Base-by-base conservation (phyloP, 1,140 invertebrate species). In the Laodelphax striatellus region DNA sequence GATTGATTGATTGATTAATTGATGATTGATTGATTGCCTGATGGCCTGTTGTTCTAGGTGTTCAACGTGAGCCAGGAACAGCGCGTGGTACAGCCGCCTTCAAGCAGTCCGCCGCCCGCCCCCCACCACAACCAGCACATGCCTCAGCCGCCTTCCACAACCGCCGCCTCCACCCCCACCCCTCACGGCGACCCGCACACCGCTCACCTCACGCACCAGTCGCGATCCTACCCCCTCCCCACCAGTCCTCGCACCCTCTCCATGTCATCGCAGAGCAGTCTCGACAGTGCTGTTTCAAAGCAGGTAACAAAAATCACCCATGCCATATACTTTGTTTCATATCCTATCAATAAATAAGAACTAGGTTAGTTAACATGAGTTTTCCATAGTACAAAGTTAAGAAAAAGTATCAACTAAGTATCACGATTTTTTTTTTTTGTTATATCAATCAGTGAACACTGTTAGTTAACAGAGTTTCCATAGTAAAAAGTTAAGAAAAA, bases 231-330 rank as follows among this genome's bases (percentile, higher is more conserved):
- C 60, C 77, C 78, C 1, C 66, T 66, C 54, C 67, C 63, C 57
- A 63, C 61, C 54, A 65, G 64, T 2, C 67, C 76, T 31, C 76
- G 87, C 44, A 89, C 87, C 2, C 83, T 86, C 14, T 88, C 86
- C 13, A 81, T 87, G 56, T 87, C 85, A n/a, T 89, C 86, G 14
- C 87, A 90, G 68, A 83, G 84, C 70, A 88, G 86, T 64, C 73
- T 88, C 34, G 87, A 90, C 66, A 84, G 82, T 67, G 82, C 80
- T 59, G 80, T 82, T 52, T 82, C 84, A 13, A 79, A 82, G 70
- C 80, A 82, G 64, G 82, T 82, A 19, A 57, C n/a, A n/a, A n/a
- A n/a, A n/a, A n/a, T n/a, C n/a, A n/a, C n/a, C n/a, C n/a, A n/a
- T n/a, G n/a, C n/a, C n/a, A n/a, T n/a, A n/a, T n/a, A n/a, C n/a